Conservation (phyloP, 1,140 invertebrate species). For the Pristionchus pacificus region DNA sequence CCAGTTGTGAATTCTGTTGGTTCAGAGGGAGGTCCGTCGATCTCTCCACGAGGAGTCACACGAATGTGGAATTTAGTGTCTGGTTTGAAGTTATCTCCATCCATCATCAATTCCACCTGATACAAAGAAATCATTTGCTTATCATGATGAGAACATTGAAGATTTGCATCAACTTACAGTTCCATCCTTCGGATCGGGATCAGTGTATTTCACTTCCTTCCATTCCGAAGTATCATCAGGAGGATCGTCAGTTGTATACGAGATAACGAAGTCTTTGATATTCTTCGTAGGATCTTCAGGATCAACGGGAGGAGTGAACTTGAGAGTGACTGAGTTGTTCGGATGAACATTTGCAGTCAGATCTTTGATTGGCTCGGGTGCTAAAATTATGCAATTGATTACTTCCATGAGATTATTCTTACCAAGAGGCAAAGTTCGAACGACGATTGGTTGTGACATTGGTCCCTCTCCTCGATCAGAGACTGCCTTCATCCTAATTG, state of each 20-base stretch:
- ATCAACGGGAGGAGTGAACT: slow-evolving; percentile 48
- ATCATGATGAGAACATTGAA: slow-evolving; percentile 20
- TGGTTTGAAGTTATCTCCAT: slow-evolving; percentile 56
- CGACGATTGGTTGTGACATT: slow-evolving; percentile 40
- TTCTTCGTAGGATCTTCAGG: slow-evolving; percentile 52
- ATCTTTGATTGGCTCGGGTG: slow-evolving; percentile 25
- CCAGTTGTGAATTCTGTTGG: slow-evolving; percentile 40
- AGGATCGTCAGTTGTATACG: slow-evolving; percentile 52
- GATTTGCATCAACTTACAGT: slow-evolving; percentile 7
- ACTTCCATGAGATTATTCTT: slow-evolving; percentile 37
- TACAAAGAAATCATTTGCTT: slow-evolving; percentile 23
- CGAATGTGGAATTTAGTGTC: slow-evolving; percentile 52
- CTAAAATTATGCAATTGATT: slow-evolving; percentile 26
- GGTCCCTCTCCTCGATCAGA: slow-evolving; percentile 54
- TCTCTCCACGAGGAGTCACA: slow-evolving; percentile 49
- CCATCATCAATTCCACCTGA: slow-evolving; percentile 38
- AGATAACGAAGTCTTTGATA: slow-evolving; percentile 48
- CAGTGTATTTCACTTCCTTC: slow-evolving; percentile 47
- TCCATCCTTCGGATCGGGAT: slow-evolving; percentile 36
- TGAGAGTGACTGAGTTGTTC: slow-evolving; percentile 51
- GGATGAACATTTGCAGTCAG: slow-evolving; percentile 39
- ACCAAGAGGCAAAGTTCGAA: slow-evolving; percentile 44
- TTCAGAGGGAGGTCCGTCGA: slow-evolving; percentile 46
- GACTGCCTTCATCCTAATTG: slow-evolving; percentile 50
- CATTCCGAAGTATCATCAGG: slow-evolving; percentile 45